Base-by-base conservation (phyloP, 1,140 invertebrate genomes). In the Drosophila willistoni region DNA sequence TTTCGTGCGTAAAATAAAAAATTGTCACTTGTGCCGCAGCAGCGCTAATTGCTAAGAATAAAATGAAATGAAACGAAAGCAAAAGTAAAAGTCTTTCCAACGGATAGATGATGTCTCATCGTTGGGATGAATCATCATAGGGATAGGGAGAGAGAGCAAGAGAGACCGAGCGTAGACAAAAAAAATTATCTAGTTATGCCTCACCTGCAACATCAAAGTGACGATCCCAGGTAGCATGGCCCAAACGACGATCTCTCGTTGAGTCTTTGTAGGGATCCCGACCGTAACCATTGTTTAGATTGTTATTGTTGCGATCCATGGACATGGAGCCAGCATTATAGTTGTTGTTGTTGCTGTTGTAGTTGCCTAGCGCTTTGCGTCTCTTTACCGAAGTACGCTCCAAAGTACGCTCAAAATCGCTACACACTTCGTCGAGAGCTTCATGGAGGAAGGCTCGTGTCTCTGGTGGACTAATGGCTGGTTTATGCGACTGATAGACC, bases 391-490 rank as follows among this genome's bases (percentile, higher is more conserved):
- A 91, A 12, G 94, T 93, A 64, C 94, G 92, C 66, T 94, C 93
- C 68, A 96, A 92, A 13, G 95, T 95, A 56, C 94, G 94, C 91
- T 96, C 96, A 89, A 96, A 96, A 83, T 96, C 96, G n/a, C 93
- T 93, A 56, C 96, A 94, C 13, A 95, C 95, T 87, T 96, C 95
- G 72, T 94, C 93, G 68, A 95, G 93, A 22, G 92, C 92, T 29
- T 93, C 92, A 36, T 90, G 89, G 0, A 92, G 78, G 56, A 92
- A 92, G 64, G 89, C 90, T 3, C 80, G 68, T 19, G 85, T 82
- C 70, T 92, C 86, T 62, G 84, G 85, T 57, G 90, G 82, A 78
- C 90, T 91, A 54, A 83, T 81, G 7, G 91, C 73, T 47, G 85
- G 73, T 1, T 63, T 62, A 1, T 71, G 67, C 4, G 65, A 51